Evolutionary conservation across 2,888 invertebrate species (phyloP).

Genomic region (Ceramica pisi): DNA sequence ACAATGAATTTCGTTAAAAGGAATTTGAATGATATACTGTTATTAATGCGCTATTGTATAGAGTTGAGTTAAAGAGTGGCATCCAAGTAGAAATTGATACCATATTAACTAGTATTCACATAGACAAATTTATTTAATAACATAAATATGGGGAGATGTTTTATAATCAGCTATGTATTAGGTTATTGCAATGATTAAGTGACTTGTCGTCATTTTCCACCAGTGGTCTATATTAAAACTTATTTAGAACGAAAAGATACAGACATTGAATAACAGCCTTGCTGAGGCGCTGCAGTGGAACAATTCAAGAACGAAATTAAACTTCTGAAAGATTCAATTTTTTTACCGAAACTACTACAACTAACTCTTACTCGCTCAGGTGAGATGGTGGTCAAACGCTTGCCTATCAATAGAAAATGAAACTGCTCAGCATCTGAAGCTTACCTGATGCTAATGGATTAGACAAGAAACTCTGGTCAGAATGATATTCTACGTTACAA

Average conservation of each 20-base stretch:
- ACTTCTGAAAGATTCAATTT: neutral
- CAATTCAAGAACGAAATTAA: slow-evolving; percentile 26
- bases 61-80: neutral
- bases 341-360: no score
- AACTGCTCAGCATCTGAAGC: neutral
- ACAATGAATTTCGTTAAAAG: slow-evolving; percentile 14
- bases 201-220: neutral
- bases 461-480: neutral
- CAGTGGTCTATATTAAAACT: neutral
- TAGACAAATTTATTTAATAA: neutral
- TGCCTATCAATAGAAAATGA: no score
- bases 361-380: no score
- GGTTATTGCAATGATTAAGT: neutral
- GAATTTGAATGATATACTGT: neutral
- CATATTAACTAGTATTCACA: neutral
- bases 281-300: neutral
- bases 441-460: neutral
- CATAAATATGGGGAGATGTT: neutral
- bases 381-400: no score
- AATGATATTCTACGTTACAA: no score
- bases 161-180: neutral
- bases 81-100: neutral
- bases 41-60: slow-evolving; percentile 11
- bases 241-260: neutral
- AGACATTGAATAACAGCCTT: neutral